A percentile compares a stretch with the other conserved stretches of the same genome.
Evolutionary conservation across 1,140 invertebrate genomes (phyloP).

Genomic region (Sesamia nonagrioides): DNA sequence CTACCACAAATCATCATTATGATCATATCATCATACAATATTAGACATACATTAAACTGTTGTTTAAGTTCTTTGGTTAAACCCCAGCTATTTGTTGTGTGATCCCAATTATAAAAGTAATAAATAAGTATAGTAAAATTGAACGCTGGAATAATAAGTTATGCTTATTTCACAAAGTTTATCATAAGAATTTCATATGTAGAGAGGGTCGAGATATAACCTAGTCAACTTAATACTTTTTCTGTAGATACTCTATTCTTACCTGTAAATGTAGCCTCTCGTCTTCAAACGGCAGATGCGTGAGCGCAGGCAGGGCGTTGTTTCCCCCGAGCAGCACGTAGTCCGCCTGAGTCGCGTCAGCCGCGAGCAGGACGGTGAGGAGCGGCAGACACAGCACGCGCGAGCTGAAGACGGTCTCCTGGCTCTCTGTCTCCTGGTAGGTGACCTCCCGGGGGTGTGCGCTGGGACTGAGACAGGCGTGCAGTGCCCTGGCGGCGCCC

Average conservation of each 20-base stretch:
- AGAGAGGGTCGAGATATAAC: no score
- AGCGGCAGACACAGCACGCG: slow-evolving; percentile 95
- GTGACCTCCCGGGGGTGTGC: slow-evolving; percentile 91
- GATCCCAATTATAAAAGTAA: no score
- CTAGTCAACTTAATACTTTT: no score
- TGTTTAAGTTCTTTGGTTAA: no score
- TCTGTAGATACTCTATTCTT: neutral
- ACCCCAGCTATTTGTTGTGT: no score
- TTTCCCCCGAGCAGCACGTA: slow-evolving; percentile 92
- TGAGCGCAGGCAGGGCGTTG: slow-evolving; percentile 87
- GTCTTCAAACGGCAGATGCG: slow-evolving; percentile 70
- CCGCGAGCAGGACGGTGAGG: slow-evolving; percentile 93
- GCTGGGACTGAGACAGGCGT: slow-evolving; percentile 92
- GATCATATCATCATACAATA: no score
- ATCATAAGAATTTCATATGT: no score
- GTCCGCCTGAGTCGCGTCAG: slow-evolving; percentile 91
- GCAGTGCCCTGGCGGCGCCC: slow-evolving; percentile 88
- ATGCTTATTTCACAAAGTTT: no score
- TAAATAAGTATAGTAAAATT: no score
- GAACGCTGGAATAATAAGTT: no score
- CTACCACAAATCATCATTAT: no score
- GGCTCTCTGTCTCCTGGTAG: slow-evolving; percentile 68
- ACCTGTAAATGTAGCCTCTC: slow-evolving; percentile 63
- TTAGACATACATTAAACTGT: no score
- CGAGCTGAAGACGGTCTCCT: slow-evolving; percentile 74